A percentile compares a stretch with the other conserved stretches of the same genome.
Conservation (phyloP, 2,888 invertebrate genomes). For the Brenthis daphne region DNA sequence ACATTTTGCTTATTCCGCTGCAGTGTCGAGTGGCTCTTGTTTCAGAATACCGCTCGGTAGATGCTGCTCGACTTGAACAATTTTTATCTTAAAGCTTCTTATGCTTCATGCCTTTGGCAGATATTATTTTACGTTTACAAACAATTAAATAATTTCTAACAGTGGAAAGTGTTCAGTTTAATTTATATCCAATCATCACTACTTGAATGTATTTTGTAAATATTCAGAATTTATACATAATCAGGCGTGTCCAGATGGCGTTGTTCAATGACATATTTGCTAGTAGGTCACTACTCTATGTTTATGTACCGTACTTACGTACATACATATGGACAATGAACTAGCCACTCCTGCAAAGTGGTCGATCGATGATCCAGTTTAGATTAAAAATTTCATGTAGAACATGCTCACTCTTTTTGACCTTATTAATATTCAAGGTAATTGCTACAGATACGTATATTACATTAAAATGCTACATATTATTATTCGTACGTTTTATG, state of each 20-base stretch:
- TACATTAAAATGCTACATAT: no score
- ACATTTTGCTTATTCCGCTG: slow-evolving; percentile 47
- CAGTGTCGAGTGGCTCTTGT: slow-evolving; percentile 48
- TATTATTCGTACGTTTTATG: no score
- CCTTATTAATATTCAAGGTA: no score
- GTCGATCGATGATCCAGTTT: slow-evolving; percentile 34
- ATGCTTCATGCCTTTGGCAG: neutral
- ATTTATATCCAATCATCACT: no score
- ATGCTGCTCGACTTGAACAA: slow-evolving; percentile 31
- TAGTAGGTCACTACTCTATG: slow-evolving; percentile 34
- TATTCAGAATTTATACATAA: neutral
- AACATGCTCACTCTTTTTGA: neutral
- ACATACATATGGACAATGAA: slow-evolving; percentile 33
- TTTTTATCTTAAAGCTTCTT: slow-evolving; percentile 26
- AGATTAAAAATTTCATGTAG: slow-evolving; percentile 13
- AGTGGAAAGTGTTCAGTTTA: no score
- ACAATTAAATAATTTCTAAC: no score
- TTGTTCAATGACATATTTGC: slow-evolving; percentile 30
- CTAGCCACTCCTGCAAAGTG: slow-evolving; percentile 31
- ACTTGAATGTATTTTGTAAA: no score
- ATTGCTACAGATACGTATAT: no score
- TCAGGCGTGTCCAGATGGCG: slow-evolving; percentile 17
- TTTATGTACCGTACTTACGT: slow-evolving; percentile 26
- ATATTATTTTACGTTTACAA: neutral
- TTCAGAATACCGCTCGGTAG: slow-evolving; percentile 42